Base-by-base conservation (phyloP, 2,113 vertebrate species). In the Bubo bubo region DNA sequence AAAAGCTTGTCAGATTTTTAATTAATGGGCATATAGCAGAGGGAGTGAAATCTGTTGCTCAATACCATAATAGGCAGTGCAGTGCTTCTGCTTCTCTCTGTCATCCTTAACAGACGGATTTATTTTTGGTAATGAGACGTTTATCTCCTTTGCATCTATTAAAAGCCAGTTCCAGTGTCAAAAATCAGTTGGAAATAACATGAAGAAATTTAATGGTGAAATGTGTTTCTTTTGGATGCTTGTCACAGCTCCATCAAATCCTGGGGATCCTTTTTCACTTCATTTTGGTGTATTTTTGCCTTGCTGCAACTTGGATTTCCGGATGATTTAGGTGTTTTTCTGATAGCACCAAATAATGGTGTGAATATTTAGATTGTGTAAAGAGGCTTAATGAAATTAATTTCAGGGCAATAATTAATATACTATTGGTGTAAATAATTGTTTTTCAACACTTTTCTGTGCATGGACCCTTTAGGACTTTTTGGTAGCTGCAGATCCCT, bases 71-170 rank as follows among this genome's bases (percentile, higher is more conserved):
- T 97, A 97, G 97, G 97, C 60, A 97, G 90, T 89, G 90, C 85
- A 95, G 64, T 88, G 83, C 93, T 88, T 85, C 79, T 94, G 88
- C 91, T 32, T 97, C 59, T 68, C 90, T 95, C 35, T 92, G 88
- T 92, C 93, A 81, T 86, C 94, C 90, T 55, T 86, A 94, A 76
- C 81, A 93, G 91, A 93, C 5, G 1, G 87, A 91, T 97, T 97
- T 98, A 96, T 98, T 97, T 98, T 97, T 95, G 93, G 96, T 92
- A 92, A 95, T 97, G 83, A 96, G 95, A 96, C 81, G 91, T 97
- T 95, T 96, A 96, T 97, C 96, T 95, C 74, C 50, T 94, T 93
- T 14, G 6, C 63, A 79, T 94, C 88, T 96, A 96, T 95, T 94
- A 92, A 94, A 97, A 97, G 74, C 67, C 58, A 85, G n/a, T 92